Evolutionary conservation across 2,797 vertebrate genomes (phyloP).

Genomic region (Protonibea diacanthus): DNA sequence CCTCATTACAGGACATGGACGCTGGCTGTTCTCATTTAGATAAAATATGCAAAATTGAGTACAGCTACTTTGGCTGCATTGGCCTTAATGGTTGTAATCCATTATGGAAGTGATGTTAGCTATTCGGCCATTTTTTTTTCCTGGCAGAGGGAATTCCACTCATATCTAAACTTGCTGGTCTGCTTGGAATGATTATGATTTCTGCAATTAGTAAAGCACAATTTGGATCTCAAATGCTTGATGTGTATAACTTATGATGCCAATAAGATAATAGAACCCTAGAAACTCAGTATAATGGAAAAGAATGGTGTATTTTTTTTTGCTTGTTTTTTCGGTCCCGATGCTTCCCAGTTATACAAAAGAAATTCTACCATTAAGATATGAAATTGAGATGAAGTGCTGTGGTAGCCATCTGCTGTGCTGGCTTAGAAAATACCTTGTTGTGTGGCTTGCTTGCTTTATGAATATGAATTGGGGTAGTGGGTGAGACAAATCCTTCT

Average conservation of each 20-base stretch:
- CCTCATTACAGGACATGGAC: constrained; percentile 50
- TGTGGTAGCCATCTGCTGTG: constrained; percentile 61
- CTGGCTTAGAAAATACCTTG: constrained; percentile 57
- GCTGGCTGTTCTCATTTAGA: constrained; percentile 56
- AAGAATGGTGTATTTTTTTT: neutral
- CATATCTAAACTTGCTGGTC: constrained; percentile 54
- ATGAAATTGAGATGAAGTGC: constrained; percentile 63
- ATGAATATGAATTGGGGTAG: constrained; percentile 69
- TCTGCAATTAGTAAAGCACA: constrained; percentile 51
- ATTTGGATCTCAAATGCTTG: constrained; percentile 40
- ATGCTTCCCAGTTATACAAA: constrained; percentile 24
- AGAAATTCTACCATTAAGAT: constrained; percentile 31
- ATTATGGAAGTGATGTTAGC: constrained; percentile 54
- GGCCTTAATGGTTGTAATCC: constrained; percentile 50
- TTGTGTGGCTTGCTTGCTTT: constrained; percentile 51
- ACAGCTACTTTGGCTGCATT: constrained; percentile 51
- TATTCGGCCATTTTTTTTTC: constrained; percentile 36
- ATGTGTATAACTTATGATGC: constrained; percentile 45
- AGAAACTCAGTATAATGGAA: constrained; percentile 29
- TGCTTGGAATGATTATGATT: constrained; percentile 47
- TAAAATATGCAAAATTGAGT: constrained; percentile 61
- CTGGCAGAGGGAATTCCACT: constrained; percentile 49
- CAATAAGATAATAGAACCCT: constrained; percentile 54
- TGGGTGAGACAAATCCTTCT: constrained; percentile 51
- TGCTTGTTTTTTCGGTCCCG: constrained; percentile 16